phyloP scores from a whole-genome alignment of 1,140 invertebrate species.

The Eciton burchellii region DNA sequence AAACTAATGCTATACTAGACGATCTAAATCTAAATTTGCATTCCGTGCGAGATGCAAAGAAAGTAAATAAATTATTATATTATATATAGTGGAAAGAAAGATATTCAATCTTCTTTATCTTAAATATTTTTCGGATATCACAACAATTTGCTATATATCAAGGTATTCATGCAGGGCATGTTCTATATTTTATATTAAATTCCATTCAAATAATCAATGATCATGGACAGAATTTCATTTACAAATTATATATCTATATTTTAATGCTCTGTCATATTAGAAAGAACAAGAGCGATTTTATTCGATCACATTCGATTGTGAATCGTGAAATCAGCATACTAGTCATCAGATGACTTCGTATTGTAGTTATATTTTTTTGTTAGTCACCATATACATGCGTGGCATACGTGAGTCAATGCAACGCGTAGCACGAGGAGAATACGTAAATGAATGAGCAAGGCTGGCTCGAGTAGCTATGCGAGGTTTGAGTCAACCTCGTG shows the following conservation, averaged over 20 bases:
- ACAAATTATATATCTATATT: slow-evolving; percentile 19
- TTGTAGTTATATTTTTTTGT: slow-evolving; percentile 25
- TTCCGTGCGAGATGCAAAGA: neutral
- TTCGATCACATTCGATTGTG: neutral
- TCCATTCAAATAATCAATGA: too few species aligned
- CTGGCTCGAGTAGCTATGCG: neutral
- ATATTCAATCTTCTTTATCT: too few species aligned
- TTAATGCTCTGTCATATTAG: too few species aligned
- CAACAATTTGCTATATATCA: too few species aligned
- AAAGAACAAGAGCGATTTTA: neutral
- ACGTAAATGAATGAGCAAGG: slow-evolving; percentile 69
- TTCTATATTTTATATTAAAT: too few species aligned
- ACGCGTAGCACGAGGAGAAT: slow-evolving; percentile 57
- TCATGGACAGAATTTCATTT: too few species aligned
- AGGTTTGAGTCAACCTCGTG: slow-evolving; percentile 61
- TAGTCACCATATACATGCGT: slow-evolving; percentile 64
- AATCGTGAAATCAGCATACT: neutral
- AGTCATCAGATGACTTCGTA: neutral
- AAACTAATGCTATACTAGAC: slow-evolving; percentile 2
- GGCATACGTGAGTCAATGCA: slow-evolving; percentile 78
- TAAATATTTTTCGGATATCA: too few species aligned
- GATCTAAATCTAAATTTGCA: neutral
- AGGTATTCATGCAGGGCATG: too few species aligned
- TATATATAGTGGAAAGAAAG: too few species aligned
- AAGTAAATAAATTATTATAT: neutral